Percentiles rank a stretch among this genome's conserved stretches.
Conservation (phyloP, 2,888 invertebrate species). For the Meteorus colon region DNA sequence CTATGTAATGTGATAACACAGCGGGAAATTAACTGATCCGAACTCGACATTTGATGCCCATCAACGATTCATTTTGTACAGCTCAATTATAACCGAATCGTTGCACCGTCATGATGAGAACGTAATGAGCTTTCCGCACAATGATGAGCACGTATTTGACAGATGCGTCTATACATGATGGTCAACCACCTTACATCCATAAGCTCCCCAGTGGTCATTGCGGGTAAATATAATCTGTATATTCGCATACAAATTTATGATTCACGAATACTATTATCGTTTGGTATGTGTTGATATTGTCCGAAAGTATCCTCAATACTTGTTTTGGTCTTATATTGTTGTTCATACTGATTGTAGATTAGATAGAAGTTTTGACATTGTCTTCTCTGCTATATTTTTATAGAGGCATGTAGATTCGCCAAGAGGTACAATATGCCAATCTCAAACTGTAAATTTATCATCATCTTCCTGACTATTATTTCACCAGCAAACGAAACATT, state of each 20-base stretch:
- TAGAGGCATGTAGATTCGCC: too few relatives aligned
- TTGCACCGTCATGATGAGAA: slow-evolving; percentile 28
- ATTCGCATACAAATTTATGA: not conserved
- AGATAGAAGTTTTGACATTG: too few relatives aligned
- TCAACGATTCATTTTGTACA: slow-evolving; percentile 37
- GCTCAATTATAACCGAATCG: slow-evolving; percentile 31
- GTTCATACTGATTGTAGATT: too few relatives aligned
- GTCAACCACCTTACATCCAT: slow-evolving; percentile 9
- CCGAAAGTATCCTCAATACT: slow-evolving; percentile 28
- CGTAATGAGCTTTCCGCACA: slow-evolving; percentile 26
- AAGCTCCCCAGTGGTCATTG: not conserved
- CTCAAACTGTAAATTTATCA: too few relatives aligned
- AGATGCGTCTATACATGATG: slow-evolving; percentile 27
- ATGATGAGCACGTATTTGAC: slow-evolving; percentile 25
- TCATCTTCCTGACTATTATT: too few relatives aligned
- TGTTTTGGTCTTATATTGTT: not conserved
- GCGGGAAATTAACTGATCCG: slow-evolving; percentile 42
- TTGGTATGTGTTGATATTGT: not conserved
- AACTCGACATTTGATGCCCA: slow-evolving; percentile 42
- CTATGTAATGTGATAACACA: not conserved
- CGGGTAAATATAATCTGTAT: not conserved
- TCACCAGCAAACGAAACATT: too few relatives aligned
- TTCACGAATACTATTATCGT: not conserved
- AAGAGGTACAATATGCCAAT: too few relatives aligned
- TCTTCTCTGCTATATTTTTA: too few relatives aligned